Evolutionary conservation across 2,888 invertebrate species (phyloP), one percentile per base, ranked within the genome.

Genomic region (Cantharis rustica): DNA sequence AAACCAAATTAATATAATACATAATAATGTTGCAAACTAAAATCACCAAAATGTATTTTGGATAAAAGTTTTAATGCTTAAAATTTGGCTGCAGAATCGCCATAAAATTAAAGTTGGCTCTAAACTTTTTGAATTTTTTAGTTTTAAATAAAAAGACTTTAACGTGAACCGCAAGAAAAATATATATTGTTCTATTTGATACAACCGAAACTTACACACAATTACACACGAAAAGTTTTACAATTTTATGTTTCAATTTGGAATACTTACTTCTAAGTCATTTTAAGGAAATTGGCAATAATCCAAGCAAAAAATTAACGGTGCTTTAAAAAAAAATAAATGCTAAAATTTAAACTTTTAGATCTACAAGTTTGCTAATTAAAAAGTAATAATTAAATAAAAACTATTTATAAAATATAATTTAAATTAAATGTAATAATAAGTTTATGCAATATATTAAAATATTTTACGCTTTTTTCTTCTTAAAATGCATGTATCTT

Each of bases 241-340:
- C 69, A 72, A 75, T 63, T 77, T 77, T 47, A 71, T 71, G 73
- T 73, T 73, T 77, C 73, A 77, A 71, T 73, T 73, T 77, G 63
- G 70, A 73, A 69, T 73, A 27, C 73, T 62, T 73, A 27, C 73
- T 62, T 68, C 71, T 68, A 68, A 68, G 61, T 75, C 71, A 70
- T 71, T 71, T 75, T 68, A 66, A 68, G 31, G 61, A 64, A 61
- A 71, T 71, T 75, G 75, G 71, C 71, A 17, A 5, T 16, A 71
- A 64, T 70, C 75, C 75, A 75, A 61, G 20, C 15, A 62, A 71
- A 20, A 71, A 62, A 23, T 15, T 71, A 61, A 62, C 61, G 15
- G 15, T 31, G 31, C 13, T 61, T 71, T n/a, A 26, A 61, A 61
- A 62, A 20, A 31, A 3, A 4, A 17, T 4, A 61, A 62, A 20